phyloP scores from a whole-genome alignment of 2,113 vertebrate genomes.

The Hyperoodon ampullatus region DNA sequence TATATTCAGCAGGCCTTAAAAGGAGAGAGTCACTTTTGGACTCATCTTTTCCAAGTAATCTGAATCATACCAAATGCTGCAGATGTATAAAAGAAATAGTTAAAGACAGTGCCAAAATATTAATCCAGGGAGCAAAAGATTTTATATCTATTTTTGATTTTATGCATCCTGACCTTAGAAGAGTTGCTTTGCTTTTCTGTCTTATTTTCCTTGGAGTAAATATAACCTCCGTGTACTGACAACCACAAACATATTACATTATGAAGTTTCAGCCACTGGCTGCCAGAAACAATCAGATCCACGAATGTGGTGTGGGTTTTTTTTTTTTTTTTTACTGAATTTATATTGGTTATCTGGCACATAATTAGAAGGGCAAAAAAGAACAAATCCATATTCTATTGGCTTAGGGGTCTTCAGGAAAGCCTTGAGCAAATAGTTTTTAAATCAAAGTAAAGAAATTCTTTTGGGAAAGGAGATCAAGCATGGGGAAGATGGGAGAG shows the following conservation, averaged over 20 bases:
- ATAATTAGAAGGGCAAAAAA: constrained; percentile 54
- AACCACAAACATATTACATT: constrained; percentile 48
- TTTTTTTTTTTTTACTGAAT: not conserved
- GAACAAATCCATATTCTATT: constrained; percentile 42
- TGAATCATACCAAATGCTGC: not conserved
- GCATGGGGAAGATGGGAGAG: not conserved
- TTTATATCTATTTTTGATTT: not conserved
- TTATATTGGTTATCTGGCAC: constrained; percentile 42
- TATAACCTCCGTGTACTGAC: constrained; percentile 21
- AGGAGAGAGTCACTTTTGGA: not conserved
- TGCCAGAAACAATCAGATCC: constrained; percentile 16
- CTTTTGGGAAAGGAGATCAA: not conserved
- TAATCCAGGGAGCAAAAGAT: not conserved
- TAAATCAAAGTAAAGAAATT: constrained; percentile 52
- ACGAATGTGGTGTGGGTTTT: not conserved
- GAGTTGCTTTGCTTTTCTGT: not conserved
- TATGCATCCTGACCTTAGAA: not conserved
- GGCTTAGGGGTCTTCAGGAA: not conserved
- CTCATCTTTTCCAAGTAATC: constrained; percentile 11
- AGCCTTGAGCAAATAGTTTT: constrained; percentile 42
- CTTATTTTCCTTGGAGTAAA: constrained; percentile 24
- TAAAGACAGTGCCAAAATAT: constrained; percentile 4
- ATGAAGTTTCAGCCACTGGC: constrained; percentile 42
- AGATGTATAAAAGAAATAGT: not conserved
- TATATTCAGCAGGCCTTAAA: not conserved